Conservation (phyloP, 2,797 vertebrate genomes). For the Eidolon dupreanum region DNA sequence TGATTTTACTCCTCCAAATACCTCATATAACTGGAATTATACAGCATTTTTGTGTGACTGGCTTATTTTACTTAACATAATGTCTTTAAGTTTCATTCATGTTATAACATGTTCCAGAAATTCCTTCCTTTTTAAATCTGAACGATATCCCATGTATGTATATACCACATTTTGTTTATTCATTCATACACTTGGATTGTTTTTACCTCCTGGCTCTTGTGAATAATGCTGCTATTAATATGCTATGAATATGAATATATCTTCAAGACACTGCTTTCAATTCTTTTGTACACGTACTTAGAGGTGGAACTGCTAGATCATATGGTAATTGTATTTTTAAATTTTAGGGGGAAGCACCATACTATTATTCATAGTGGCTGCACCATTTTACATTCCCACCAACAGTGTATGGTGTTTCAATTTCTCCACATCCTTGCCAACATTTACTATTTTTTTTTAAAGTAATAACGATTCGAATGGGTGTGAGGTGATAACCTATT, state of each 20-base stretch:
- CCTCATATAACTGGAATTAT: neutral
- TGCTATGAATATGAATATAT: neutral
- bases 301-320: neutral
- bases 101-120: neutral
- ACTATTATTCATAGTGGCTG: neutral
- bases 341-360: neutral
- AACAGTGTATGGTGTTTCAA: neutral
- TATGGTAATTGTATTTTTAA: neutral
- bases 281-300: neutral
- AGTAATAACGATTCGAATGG: neutral
- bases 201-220: neutral
- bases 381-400: neutral
- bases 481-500: neutral
- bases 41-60: neutral
- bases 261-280: neutral
- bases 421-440: neutral
- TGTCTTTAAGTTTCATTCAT: neutral
- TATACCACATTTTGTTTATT: neutral
- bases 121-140: neutral
- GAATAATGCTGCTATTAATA: neutral
- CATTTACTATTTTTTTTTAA: neutral
- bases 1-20: neutral
- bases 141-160: neutral
- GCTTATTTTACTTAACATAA: neutral
- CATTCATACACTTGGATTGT: neutral